Evolutionary conservation across 2,113 vertebrate genomes (phyloP), one percentile per base, ranked within the genome.

Genomic region (Gracilinanus agilis): DNA sequence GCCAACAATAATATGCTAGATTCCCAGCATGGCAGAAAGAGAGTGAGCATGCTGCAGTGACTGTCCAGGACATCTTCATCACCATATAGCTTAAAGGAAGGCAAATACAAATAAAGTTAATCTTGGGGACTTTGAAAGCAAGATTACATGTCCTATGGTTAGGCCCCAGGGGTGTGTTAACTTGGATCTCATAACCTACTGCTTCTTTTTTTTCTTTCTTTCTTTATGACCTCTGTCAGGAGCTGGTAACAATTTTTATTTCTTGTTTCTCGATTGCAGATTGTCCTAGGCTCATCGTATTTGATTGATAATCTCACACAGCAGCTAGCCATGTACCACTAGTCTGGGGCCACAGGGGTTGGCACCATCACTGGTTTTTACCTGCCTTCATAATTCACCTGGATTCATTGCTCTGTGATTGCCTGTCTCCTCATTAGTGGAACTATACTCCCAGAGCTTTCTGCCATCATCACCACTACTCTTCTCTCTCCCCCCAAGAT

Each of bases 251-350:
- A 83, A 16, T 9, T 90, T 91, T 90, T 88, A 24, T 44, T 93
- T 96, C 55, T 91, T 91, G 55, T 44, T 94, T 94, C 92, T 67
- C 89, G 90, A 24, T 90, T 92, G 90, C 19, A 89, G 40, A 89
- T 96, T 97, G 96, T 94, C 90, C 90, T 92, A 93, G 55, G 89
- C 44, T 67, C 53, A 83, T 92, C 92, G 55, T n/a, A 91, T 96
- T 61, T 61, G 95, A 75, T 89, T 44, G 44, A 91, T 95, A 95
- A 16, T 75, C 34, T 5, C 21, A 40, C 19, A 40, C 2, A 83
- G 19, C n/a, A 27, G 3, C 25, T 11, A 10, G 24, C 25, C 24
- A 27, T 27, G 1, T 67, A 21, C 34, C 4, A 34, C 13, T 75
- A 75, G 13, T n/a, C 61, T 75, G 34, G 61, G 61, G 13, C 12